Conservation (phyloP, 2,797 vertebrate species). For the Simalia tracyae region DNA sequence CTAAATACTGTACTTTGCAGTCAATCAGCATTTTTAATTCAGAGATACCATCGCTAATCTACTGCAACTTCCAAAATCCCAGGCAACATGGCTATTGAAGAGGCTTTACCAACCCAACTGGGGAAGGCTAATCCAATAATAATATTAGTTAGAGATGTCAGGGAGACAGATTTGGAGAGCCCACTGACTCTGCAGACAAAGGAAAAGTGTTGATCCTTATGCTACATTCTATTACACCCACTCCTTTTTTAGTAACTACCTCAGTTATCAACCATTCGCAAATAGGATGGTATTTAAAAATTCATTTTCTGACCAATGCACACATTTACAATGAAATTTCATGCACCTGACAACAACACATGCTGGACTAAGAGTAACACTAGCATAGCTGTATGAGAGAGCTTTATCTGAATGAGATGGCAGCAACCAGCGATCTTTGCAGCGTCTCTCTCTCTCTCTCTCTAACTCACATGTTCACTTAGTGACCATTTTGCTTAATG, state of each 20-base stretch:
- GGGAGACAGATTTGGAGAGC: background rate
- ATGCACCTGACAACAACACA: background rate
- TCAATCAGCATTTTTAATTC: background rate
- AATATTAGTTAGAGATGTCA: background rate
- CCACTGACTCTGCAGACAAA: background rate
- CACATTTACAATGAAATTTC: background rate
- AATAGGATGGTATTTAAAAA: background rate
- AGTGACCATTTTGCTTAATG: background rate
- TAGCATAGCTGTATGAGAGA: background rate
- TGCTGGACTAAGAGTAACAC: background rate
- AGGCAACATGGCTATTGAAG: background rate
- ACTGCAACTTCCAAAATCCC: background rate
- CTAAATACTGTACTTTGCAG: background rate
- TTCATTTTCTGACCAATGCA: background rate
- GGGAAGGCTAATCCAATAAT: background rate
- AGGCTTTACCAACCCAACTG: background rate
- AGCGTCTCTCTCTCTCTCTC: background rate
- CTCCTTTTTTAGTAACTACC: background rate
- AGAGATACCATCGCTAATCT: background rate
- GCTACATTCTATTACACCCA: background rate
- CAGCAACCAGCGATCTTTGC: background rate
- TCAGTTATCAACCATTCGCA: background rate
- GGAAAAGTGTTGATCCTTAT: background rate
- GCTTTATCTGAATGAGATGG: background rate
- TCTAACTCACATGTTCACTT: background rate